phyloP scores from a whole-genome alignment of 2,888 invertebrate genomes.

The Orthosia cruda region DNA sequence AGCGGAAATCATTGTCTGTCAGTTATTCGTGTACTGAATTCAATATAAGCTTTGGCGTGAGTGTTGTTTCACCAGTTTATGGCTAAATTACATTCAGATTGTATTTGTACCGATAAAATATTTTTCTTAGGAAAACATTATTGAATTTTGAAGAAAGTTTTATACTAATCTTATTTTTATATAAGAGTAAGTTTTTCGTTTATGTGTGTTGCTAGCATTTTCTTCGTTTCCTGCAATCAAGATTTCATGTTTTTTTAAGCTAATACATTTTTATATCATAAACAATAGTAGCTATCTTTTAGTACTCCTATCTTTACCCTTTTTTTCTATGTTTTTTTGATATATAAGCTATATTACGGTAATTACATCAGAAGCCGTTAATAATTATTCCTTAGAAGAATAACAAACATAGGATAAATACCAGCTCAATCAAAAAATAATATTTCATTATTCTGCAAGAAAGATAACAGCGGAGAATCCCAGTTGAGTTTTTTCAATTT shows the following conservation, averaged over 20 bases:
- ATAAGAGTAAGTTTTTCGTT: not conserved
- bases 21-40: conserved; percentile 31
- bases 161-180: not conserved
- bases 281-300: too few species aligned
- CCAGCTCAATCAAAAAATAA: not conserved
- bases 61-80: conserved; percentile 28
- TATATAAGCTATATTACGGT: too few species aligned
- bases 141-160: not conserved
- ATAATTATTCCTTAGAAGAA: too few species aligned
- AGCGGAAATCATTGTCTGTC: conserved; percentile 30
- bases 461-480: conserved; percentile 10
- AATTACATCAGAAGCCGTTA: too few species aligned
- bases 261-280: too few species aligned
- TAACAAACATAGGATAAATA: not conserved
- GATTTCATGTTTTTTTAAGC: too few species aligned
- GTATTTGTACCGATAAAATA: conserved; percentile 15
- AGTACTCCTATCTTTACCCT: too few species aligned
- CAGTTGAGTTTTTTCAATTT: conserved; percentile 30
- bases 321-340: too few species aligned
- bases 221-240: too few species aligned
- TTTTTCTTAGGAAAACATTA: not conserved
- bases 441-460: conserved; percentile 11
- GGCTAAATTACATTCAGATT: conserved; percentile 12
- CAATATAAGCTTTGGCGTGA: conserved; percentile 19
- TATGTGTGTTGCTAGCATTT: not conserved